Evolutionary conservation across 1,140 invertebrate species (phyloP), one percentile per base, ranked within the genome.

Genomic region (Zaprionus gabonicus): DNA sequence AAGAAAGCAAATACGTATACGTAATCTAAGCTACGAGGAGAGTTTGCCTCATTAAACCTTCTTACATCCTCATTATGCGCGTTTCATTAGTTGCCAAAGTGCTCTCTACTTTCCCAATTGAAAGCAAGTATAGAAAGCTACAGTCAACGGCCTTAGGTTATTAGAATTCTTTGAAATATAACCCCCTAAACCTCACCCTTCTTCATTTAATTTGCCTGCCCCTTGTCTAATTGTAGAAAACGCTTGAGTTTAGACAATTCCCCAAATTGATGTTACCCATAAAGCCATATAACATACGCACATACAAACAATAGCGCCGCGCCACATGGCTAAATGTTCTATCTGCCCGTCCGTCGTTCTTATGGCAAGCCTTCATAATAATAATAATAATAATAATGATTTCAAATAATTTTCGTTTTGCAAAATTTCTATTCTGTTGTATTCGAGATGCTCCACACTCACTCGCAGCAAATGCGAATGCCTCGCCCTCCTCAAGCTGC

Each of bases 241-340:
- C 76, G 69, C 83, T 77, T 82, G 76, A 80, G 76, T 83, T 83
- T 60, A 83, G 83, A 56, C n/a, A 51, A 23, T 63, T 75, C 20
- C 17, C 7, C 17, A 41, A 51, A 59, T 65, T 60, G n/a, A 20
- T 34, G n/a, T 17, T 46, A 7, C 31, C 17, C 58, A 20, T 10
- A 36, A 58, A 71, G 20, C 38, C 28, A 74, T 70, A 66, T 51
- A 64, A 36, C 72, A 69, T 46, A 71, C 69, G 69, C 51, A 13
- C 36, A 60, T 53, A n/a, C 41, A 20, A 27, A 66, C 71, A 73
- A 74, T 58, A 53, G 63, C 38, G 44, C 6, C 51, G 62, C 3
- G 63, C 58, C 74, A 69, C 70, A 77, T 80, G 78, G 53, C 69
- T 51, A 66, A 71, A 85, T 76, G 51, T 31, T 65, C 41, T 2